These are phyloP conservation scores for Ennomos fuscantarius DNA, from an alignment of 2,888 invertebrate species.

Conservation along the genomic window DNA sequence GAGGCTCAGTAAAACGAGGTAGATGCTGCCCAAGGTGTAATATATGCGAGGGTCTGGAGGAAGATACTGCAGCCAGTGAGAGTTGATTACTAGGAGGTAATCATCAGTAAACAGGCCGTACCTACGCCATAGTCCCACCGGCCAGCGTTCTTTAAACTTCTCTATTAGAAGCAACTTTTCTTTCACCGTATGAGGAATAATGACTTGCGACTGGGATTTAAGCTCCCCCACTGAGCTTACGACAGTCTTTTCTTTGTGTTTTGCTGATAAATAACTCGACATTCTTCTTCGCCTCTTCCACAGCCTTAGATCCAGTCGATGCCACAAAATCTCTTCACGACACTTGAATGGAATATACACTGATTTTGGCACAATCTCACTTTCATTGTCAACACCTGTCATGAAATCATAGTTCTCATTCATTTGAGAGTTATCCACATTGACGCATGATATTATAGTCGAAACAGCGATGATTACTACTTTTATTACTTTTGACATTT, in stretches of 20 bases:
- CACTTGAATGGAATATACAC: conserved; percentile 57
- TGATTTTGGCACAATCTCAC: conserved; percentile 44
- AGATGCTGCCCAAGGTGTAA: conserved; percentile 86
- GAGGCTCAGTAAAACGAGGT: conserved; percentile 85
- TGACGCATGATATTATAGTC: conserved; percentile 57
- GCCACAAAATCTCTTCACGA: conserved; percentile 60
- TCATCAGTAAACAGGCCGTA: conserved; percentile 84
- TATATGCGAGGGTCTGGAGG: conserved; percentile 86
- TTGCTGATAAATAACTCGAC: conserved; percentile 34
- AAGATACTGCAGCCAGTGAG: conserved; percentile 89
- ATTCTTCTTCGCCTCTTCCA: conserved; percentile 74
- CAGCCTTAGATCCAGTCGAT: conserved; percentile 65
- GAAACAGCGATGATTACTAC: conserved; percentile 56
- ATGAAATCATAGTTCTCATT: conserved; percentile 42
- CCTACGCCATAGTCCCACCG: conserved; percentile 77
- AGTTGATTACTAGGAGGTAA: conserved; percentile 85
- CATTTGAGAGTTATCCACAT: conserved; percentile 46
- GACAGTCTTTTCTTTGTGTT: conserved; percentile 28
- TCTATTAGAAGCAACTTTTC: conserved; percentile 45
- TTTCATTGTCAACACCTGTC: conserved; percentile 39
- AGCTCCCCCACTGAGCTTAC: conserved; percentile 27
- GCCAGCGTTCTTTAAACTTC: conserved; percentile 70
- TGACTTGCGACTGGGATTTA: conserved; percentile 25
- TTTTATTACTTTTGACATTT: conserved; percentile 59
- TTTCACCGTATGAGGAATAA: conserved; percentile 20